Base-by-base conservation (phyloP, 2,797 vertebrate species). In the Catharus ustulatus region DNA sequence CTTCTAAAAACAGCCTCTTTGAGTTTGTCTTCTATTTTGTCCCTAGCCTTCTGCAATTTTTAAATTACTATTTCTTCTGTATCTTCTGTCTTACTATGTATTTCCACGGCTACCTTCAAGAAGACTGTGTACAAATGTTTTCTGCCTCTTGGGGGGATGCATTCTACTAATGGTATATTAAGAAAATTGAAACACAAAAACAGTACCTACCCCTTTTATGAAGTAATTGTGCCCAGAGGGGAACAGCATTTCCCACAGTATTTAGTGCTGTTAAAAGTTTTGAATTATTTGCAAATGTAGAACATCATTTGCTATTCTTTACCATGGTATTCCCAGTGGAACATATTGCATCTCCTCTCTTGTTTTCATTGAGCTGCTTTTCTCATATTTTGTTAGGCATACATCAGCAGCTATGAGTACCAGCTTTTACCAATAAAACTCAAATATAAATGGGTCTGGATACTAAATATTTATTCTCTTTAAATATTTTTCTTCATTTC, bases 361-460 rank as follows among this genome's bases (percentile, higher is more conserved):
- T 82, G 36, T 94, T 92, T 93, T 88, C 16, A 17, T 84, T 76
- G 55, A 77, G 45, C 63, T 89, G 29, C 23, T 80, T 92, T 85
- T 87, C 72, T 63, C 26, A 3, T 80, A 32, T 71, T 89, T 83
- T 81, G 3, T 77, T 77, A 54, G 30, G 26, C 81, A 43, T 30
- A 34, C 22, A 15, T 77, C 66, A 73, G 30, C 59, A 85, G 20
- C 29, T 91, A 2, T 34, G 52, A 59, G 15, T 55, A 57, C 43
- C 24, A 71, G 24, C 9, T 52, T 92, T 78, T 83, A 54, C 51
- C 40, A 63, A 43, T 61, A 57, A 45, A 89, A 49, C 22, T 76
- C 14, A 55, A 74, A 78, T 69, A 67, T 73, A 72, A 64, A 66
- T 9, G 19, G 36, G 6, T 20, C 83, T 76, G 16, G 10, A 43